phyloP scores from a whole-genome alignment of 2,888 invertebrate genomes.

The Drosophila monieri region DNA sequence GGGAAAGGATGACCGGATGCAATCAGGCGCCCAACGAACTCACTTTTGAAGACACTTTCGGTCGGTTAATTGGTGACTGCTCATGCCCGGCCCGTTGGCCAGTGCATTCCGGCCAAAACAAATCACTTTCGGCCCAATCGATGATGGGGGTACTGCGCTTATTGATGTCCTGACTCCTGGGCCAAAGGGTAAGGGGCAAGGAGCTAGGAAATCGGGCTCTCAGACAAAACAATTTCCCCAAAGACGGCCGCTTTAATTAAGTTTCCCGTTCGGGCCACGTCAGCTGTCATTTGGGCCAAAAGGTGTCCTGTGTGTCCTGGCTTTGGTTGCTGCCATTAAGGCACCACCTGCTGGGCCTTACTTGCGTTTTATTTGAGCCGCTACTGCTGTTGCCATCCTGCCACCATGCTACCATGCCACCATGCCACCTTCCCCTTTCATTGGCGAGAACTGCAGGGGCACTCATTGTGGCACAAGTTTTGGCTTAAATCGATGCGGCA shows the following conservation, averaged over 20 bases:
- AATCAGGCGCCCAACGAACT: not conserved
- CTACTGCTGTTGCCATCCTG: not conserved
- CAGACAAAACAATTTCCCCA: not conserved
- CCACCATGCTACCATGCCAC: not conserved
- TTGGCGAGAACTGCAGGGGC: slow-evolving; percentile 51
- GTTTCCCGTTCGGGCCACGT: slow-evolving; percentile 50
- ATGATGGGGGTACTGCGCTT: too few relatives aligned
- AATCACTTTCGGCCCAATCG: not conserved
- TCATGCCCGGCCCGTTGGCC: not conserved
- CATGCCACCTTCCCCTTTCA: not conserved
- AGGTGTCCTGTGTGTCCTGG: slow-evolving; percentile 43
- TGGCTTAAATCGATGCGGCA: slow-evolving; percentile 74
- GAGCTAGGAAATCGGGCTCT: not conserved
- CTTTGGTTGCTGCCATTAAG: slow-evolving; percentile 13
- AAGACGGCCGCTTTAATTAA: slow-evolving; percentile 21
- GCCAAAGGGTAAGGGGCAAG: too few relatives aligned
- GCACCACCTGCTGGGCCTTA: slow-evolving; percentile 65
- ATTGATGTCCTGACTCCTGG: not conserved
- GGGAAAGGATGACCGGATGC: not conserved
- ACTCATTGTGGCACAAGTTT: slow-evolving; percentile 64
- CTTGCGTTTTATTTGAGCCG: slow-evolving; percentile 64
- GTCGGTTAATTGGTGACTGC: not conserved
- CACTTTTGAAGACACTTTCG: not conserved
- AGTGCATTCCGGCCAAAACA: not conserved
- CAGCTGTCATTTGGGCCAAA: slow-evolving; percentile 65